These are phyloP conservation scores for Antechinus stuartii DNA, from an alignment of 2,113 vertebrate species.

Conservation along the genomic window DNA sequence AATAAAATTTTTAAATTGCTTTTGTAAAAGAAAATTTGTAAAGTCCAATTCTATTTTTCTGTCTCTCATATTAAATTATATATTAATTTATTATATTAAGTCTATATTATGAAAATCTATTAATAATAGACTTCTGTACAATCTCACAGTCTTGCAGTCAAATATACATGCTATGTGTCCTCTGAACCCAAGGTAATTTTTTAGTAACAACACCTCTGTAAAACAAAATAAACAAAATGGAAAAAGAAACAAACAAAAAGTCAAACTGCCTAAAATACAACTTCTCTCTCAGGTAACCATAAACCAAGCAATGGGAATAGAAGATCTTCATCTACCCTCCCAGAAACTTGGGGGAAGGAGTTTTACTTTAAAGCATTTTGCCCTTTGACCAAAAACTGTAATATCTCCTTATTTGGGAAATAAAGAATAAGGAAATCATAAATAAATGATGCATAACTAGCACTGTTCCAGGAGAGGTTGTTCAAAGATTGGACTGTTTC, in stretches of 20 bases:
- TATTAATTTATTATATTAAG: too few relatives aligned
- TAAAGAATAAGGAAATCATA: slow-evolving; percentile 43
- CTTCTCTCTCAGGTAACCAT: slow-evolving; percentile 19
- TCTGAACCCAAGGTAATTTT: slow-evolving; percentile 58
- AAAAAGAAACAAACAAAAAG: slow-evolving; percentile 45
- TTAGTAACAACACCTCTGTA: slow-evolving; percentile 62
- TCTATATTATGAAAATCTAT: slow-evolving; percentile 16
- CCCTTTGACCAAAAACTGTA: slow-evolving; percentile 62
- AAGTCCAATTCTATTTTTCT: slow-evolving; percentile 63
- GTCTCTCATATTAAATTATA: slow-evolving; percentile 23
- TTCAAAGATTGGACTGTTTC: slow-evolving; percentile 13
- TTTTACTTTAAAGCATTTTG: slow-evolving; percentile 49
- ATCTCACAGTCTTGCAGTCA: slow-evolving; percentile 52
- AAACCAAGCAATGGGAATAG: slow-evolving; percentile 29
- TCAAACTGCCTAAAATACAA: slow-evolving; percentile 43
- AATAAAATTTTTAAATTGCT: slow-evolving; percentile 51
- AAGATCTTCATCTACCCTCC: slow-evolving; percentile 14
- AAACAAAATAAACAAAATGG: slow-evolving; percentile 67
- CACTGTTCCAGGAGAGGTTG: slow-evolving; percentile 20
- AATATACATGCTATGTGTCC: slow-evolving; percentile 36
- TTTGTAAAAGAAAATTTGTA: slow-evolving; percentile 62
- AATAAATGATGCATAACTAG: slow-evolving; percentile 8
- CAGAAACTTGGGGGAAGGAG: slow-evolving; percentile 38
- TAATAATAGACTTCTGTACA: slow-evolving; percentile 71
- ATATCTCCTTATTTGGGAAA: slow-evolving; percentile 63